Base-by-base conservation (phyloP, 2,113 vertebrate genomes). In the Rhinichthys klamathensis region DNA sequence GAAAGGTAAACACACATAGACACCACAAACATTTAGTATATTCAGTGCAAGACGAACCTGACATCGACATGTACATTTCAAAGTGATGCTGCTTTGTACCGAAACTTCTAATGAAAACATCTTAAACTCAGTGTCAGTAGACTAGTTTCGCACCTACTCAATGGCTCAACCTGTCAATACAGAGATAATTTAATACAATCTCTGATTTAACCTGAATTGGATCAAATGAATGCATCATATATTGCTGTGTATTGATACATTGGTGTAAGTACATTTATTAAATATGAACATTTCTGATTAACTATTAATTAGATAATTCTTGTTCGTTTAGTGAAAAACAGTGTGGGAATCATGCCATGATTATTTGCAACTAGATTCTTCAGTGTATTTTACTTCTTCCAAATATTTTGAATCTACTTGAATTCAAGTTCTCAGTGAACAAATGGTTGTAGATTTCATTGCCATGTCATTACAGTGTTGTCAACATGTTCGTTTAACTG, bases 1-100 rank as follows among this genome's bases (percentile, higher is more conserved):
- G 97, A 74, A 98, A 98, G 97, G 97, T 97, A 93, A 91, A n/a
- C 4, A 1, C 27, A 23, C 61, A n/a, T 3, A 58, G 51, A 25
- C 21, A 35, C 21, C 16, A 51, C 54, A 54, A 5, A 18, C 21
- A 21, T 10, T n/a, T 23, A 16, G 25, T 51, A 9, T 30, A 30
- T 32, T 54, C 49, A 6, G 3, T 6, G 35, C 41, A 74, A 46
- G n/a, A 74, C 12, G 6, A 70, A 38, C 67, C 30, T 5, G 6
- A 13, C 21, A 30, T 78, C 21, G 3, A 13, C 11, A 21, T 58
- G 23, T 9, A 60, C 21, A 78, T 61, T 61, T 11, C 11, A 61
- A 49, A 49, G 49, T 25, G 8, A 6, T 27, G 44, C 15, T 18
- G 73, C 38, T 35, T 4, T 35, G 11, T 13, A 38, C 30, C 11